phyloP scores from a whole-genome alignment of 2,113 vertebrate species.

The Toxotes chatareus region DNA sequence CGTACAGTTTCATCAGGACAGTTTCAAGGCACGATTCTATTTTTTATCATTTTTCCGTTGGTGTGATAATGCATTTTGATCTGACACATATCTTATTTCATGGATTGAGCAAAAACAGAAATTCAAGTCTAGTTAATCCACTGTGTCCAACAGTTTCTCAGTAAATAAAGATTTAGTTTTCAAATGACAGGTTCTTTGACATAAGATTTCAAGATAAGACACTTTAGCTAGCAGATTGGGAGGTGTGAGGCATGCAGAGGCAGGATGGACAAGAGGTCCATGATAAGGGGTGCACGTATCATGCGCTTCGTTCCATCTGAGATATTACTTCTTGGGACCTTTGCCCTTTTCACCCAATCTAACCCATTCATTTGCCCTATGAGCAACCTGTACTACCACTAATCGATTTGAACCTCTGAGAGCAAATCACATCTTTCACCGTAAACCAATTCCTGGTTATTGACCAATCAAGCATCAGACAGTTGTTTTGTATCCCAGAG shows the following conservation, averaged over 20 bases:
- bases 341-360: slow-evolving; percentile 35
- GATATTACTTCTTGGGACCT: slow-evolving; percentile 45
- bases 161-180: neutral
- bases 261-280: neutral
- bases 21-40: too few species aligned
- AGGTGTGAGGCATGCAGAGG: neutral
- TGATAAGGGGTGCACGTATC: neutral
- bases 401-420: slow-evolving; percentile 27
- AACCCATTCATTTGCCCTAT: slow-evolving; percentile 18
- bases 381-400: slow-evolving; percentile 39
- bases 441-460: slow-evolving; percentile 36
- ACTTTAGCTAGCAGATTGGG: neutral
- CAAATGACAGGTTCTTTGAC: neutral
- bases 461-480: slow-evolving; percentile 41
- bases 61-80: neutral
- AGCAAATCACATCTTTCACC: slow-evolving; percentile 39
- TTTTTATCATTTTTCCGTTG: neutral
- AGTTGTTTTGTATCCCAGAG: slow-evolving; percentile 37
- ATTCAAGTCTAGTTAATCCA: too few species aligned
- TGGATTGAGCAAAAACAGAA: too few species aligned
- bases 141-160: neutral
- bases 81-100: too few species aligned
- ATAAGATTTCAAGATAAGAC: neutral
- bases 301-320: slow-evolving; percentile 13
- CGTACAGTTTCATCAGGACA: too few species aligned